These are phyloP conservation scores for Andrena dorsata DNA, from an alignment of 2,888 invertebrate species.

Conservation along the genomic window DNA sequence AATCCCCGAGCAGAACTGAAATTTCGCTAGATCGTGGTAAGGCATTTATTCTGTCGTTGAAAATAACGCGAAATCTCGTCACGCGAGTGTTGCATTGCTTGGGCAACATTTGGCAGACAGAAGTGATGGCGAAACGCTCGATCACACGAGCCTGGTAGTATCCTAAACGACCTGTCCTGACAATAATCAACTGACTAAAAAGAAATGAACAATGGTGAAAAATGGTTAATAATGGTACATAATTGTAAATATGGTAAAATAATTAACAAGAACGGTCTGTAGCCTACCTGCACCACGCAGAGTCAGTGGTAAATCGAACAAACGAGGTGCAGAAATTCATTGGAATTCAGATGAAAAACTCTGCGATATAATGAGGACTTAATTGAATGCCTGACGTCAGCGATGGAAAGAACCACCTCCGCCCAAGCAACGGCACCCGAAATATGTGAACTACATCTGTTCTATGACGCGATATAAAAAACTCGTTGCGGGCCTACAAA, in stretches of 20 bases:
- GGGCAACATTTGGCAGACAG: background rate
- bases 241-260: too few species aligned
- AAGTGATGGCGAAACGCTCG: background rate
- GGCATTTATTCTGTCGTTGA: constrained; percentile 23
- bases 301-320: background rate
- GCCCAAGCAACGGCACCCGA: background rate
- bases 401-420: background rate
- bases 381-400: constrained; percentile 5
- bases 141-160: background rate
- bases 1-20: constrained; percentile 19
- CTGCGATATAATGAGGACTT: constrained; percentile 8
- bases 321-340: background rate
- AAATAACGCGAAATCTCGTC: background rate
- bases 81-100: background rate
- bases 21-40: constrained; percentile 6
- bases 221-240: too few species aligned
- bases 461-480: background rate
- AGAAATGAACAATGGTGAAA: too few species aligned
- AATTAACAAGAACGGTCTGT: too few species aligned
- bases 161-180: too few species aligned
- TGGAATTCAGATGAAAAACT: background rate
- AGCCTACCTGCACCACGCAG: too few species aligned
- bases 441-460: constrained; percentile 3
- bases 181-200: too few species aligned
- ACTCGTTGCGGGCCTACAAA: background rate